Evolutionary conservation across 1,140 invertebrate species (phyloP).

Genomic region (Palaemon carinicauda): DNA sequence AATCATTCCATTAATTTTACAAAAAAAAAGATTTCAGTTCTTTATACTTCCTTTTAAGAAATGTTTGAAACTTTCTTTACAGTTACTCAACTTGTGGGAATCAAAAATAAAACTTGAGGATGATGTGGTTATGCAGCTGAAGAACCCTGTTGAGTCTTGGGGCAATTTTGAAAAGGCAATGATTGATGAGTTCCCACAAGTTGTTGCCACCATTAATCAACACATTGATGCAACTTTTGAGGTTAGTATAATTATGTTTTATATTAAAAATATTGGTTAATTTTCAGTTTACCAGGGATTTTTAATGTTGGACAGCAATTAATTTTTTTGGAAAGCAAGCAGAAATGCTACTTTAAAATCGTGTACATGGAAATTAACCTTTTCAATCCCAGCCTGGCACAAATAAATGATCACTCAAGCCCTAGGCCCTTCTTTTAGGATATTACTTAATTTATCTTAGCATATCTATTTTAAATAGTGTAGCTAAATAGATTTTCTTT

Average conservation of each 20-base stretch:
- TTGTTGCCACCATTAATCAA: constrained; percentile 58
- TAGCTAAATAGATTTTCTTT: too few relatives aligned
- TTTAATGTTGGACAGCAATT: neutral
- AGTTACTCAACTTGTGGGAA: constrained; percentile 91
- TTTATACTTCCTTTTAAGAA: too few relatives aligned
- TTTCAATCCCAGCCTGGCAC: too few relatives aligned
- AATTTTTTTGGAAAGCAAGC: neutral
- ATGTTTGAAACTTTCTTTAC: constrained; percentile 58
- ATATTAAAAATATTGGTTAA: neutral
- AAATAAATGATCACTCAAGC: too few relatives aligned
- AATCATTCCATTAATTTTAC: too few relatives aligned
- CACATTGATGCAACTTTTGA: constrained; percentile 59
- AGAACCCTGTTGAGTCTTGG: constrained; percentile 58
- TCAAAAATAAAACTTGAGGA: constrained; percentile 80
- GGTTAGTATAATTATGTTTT: neutral
- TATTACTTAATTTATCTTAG: too few relatives aligned
- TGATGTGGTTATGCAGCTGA: constrained; percentile 53
- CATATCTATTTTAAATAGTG: too few relatives aligned
- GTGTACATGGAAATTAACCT: too few relatives aligned
- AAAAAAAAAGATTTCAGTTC: too few relatives aligned
- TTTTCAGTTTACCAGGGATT: neutral
- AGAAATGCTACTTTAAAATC: too few relatives aligned
- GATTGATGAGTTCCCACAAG: constrained; percentile 56
- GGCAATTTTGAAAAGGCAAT: constrained; percentile 46
- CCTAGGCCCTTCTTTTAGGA: too few relatives aligned